Evolutionary conservation across 2,113 vertebrate species (phyloP), one percentile per base, ranked within the genome.

Genomic region (Coreoperca whiteheadi): DNA sequence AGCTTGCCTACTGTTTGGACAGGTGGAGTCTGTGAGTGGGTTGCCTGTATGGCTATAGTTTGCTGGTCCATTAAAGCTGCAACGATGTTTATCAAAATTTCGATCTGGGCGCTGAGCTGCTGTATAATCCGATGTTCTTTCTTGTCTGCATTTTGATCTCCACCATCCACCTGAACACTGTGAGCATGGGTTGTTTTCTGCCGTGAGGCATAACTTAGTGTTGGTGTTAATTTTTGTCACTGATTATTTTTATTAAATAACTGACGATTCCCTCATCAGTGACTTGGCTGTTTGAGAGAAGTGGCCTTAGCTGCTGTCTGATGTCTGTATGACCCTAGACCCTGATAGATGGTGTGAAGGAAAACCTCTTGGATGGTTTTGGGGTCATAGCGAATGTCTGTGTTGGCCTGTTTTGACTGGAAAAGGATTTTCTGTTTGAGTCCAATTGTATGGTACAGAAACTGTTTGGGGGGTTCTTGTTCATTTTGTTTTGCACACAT

Each of bases 181-280:
- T 81, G 59, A 16, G 78, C 1, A 0, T 75, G 70, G 8, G 64
- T 46, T 11, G 4, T 8, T 32, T 77, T 83, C 12, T 79, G 75
- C 10, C 30, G 5, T 39, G n/a, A 4, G 2, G 4, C 18, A 12
- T 74, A 9, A 14, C 79, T 76, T 6, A 84, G 0, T n/a, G 60
- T 20, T 68, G 46, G 6, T 74, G 60, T 7, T 84, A 51, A 66
- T 51, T 78, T 41, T 78, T 41, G 12, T 73, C 48, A n/a, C 39
- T 59, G 1, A 77, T 65, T 23, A 83, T 66, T n/a, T 60, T 82
- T 6, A 14, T 70, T 0, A 82, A 68, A 1, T 78, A 20, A 0
- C 59, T 60, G 9, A 77, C 1, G 1, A 84, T 78, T 1, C 82
- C 84, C 2, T 86, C 68, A 64, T 84, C 74, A 8, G 59, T 73